Conservation (phyloP, 2,113 vertebrate genomes). For the Candoia aspera region DNA sequence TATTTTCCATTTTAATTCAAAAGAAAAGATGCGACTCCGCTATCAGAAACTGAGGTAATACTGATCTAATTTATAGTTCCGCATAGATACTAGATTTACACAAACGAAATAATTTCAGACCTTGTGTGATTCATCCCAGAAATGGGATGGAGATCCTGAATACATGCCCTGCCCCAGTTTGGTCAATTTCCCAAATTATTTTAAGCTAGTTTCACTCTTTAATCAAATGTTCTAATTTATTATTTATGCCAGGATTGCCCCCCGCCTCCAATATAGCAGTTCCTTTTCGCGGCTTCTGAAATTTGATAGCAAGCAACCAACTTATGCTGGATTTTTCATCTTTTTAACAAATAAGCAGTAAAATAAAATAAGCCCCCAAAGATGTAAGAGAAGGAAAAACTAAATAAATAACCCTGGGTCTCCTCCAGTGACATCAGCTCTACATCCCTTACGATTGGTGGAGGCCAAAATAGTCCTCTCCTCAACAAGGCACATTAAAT, state of each 20-base stretch:
- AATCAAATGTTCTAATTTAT: not conserved
- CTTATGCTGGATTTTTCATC: not conserved
- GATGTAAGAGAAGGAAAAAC: not conserved
- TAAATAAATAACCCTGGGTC: not conserved
- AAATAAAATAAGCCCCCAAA: not conserved
- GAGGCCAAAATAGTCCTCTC: not conserved
- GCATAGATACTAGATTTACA: not conserved
- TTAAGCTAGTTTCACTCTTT: not conserved
- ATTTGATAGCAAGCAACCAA: not conserved
- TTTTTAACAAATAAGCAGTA: not conserved
- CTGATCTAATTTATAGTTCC: not conserved
- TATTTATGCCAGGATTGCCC: not conserved
- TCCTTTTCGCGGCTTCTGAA: not conserved
- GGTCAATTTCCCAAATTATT: not conserved
- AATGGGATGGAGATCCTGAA: not conserved
- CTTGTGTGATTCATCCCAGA: not conserved
- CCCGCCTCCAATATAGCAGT: no score
- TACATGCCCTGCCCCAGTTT: not conserved
- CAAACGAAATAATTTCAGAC: not conserved
- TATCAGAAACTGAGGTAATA: not conserved
- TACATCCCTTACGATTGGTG: not conserved
- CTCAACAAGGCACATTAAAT: not conserved
- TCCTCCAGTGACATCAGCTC: not conserved
- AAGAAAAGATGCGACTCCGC: no score
- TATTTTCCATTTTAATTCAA: not conserved